Evolutionary conservation across 2,113 vertebrate species (phyloP).

Genomic region (Pantherophis guttatus): DNA sequence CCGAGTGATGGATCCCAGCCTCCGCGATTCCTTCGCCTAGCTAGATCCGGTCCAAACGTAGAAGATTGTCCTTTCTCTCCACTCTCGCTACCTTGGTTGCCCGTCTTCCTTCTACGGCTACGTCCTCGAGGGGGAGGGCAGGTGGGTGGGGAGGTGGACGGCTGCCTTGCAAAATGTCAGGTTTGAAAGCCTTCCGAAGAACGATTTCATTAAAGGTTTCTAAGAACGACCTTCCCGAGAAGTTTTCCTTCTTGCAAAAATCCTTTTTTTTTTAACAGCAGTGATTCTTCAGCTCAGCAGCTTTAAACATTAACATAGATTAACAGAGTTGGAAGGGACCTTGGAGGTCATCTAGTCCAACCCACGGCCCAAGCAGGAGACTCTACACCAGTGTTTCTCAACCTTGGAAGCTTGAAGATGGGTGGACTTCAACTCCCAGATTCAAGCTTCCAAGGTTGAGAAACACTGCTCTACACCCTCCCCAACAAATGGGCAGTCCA

Average conservation of each 20-base stretch:
- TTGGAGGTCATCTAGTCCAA: too few relatives aligned
- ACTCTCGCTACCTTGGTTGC: background rate
- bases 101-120: accelerated
- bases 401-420: too few relatives aligned
- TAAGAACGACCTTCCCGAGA: background rate
- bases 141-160: too few relatives aligned
- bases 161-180: background rate
- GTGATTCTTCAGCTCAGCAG: background rate
- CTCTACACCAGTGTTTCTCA: too few relatives aligned
- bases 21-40: background rate
- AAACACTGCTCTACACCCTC: too few relatives aligned
- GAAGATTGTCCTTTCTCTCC: background rate
- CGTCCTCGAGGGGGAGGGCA: background rate
- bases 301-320: background rate
- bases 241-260: background rate
- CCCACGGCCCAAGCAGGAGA: too few relatives aligned
- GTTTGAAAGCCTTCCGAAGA: background rate
- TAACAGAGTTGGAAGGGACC: too few relatives aligned
- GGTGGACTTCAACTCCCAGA: too few relatives aligned
- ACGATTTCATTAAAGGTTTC: background rate
- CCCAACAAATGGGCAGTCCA: too few relatives aligned
- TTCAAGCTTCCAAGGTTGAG: too few relatives aligned
- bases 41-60: background rate
- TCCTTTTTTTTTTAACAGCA: background rate
- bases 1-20: too few relatives aligned